Evolutionary conservation across 2,113 vertebrate species (phyloP), one percentile per base, ranked within the genome.

Genomic region (Sebastes schlegelii): DNA sequence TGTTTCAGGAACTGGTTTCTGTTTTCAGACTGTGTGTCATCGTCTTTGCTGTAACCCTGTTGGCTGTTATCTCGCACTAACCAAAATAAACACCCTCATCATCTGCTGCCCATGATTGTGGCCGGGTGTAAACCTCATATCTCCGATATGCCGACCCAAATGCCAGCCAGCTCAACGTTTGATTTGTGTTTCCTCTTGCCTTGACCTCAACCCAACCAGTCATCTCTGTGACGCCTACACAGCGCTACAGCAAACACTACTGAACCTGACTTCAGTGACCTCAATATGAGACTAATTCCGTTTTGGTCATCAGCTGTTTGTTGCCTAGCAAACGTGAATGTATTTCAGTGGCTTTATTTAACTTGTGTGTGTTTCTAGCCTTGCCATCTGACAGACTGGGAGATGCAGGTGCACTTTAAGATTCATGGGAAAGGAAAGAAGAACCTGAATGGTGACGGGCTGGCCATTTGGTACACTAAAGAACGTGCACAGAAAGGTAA

Each of bases 371-470:
- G 45, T 57, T 70, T 76, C 51, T 55, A 99, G 98, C 97, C 98
- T 0, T 99, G 98, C 74, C 96, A 98, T 84, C 94, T 99, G 77
- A 95, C 95, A 16, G 98, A 99, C 81, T 99, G 98, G 98, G 98
- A 99, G 91, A 93, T 99, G 92, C 98, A 99, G 87, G 98, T 99
- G 19, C 98, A 99, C 88, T 99, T 99, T 89, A 98, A 95, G 92
- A 95, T 99, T 88, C 98, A 99, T 0, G 98, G 98, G 2, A 96
- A 97, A 61, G 98, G 98, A 48, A 99, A 99, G 95, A 99, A 99
- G 88, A 99, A 98, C 86, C 96, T 99, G 62, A 98, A 99, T 0
- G 98, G 98, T 0, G 98, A 99, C 0, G 98, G 98, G 0, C 89
- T 99, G 63, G 98, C 98, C 5, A 94, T 99, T 86, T 99, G 98